Conservation (phyloP, 2,888 invertebrate genomes). For the Diarsia mendica region DNA sequence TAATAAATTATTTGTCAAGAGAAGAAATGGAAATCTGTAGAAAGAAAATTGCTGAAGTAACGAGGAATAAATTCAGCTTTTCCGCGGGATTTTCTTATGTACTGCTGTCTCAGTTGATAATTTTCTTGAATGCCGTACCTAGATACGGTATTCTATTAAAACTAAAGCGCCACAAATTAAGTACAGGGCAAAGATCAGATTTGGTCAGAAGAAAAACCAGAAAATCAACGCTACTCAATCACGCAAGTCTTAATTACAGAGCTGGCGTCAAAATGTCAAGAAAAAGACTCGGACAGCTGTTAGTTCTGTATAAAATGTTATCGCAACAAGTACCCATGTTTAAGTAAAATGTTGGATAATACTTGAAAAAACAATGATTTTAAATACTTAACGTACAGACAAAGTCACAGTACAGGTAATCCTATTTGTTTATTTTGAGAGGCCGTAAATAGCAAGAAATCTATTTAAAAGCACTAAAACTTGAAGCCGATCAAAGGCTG, state of each 20-base stretch:
- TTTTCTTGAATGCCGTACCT: neutral
- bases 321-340: neutral
- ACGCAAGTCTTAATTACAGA: constrained; percentile 12
- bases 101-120: neutral
- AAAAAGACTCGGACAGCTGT: neutral
- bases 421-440: constrained; percentile 1
- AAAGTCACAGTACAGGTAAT: neutral
- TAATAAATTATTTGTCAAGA: constrained; percentile 57
- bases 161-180: neutral
- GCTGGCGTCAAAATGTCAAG: constrained; percentile 8
- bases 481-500: constrained; percentile 66
- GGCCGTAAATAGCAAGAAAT: neutral
- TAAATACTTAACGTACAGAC: neutral
- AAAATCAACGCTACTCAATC: constrained; percentile 15
- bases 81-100: constrained; percentile 33
- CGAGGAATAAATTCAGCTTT: constrained; percentile 51
- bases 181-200: neutral
- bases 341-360: neutral
- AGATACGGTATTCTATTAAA: neutral
- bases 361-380: neutral
- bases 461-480: constrained; percentile 52
- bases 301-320: neutral
- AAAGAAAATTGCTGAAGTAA: constrained; percentile 49
- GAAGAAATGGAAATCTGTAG: constrained; percentile 43
- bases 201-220: neutral